Evolutionary conservation across 92 coral and sea anemone species (phyloP), one percentile per base, ranked within the genome.

Genomic region (Phenganax stokvisi): DNA sequence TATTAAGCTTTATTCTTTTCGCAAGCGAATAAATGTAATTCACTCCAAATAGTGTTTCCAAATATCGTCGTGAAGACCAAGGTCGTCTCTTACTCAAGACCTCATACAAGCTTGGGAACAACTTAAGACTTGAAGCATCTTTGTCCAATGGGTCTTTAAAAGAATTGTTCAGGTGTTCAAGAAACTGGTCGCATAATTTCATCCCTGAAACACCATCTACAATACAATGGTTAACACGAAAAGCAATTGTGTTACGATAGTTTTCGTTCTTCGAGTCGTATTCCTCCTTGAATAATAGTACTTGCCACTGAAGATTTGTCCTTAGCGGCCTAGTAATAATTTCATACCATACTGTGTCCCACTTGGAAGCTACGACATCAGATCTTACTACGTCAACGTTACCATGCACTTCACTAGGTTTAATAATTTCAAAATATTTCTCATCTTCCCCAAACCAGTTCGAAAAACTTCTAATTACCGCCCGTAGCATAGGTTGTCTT

Each of bases 401-500:
- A 20, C 29, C 73, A 12, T 6, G 53, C 5, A 68, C 53, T 30
- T 11, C 47, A 30, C 12, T 37, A 7, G 73, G 73, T 6, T 68
- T 53, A 28, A 68, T 29, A 3, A 68, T 68, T 3, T 68, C 73
- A 20, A 68, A 68, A 68, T 68, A 68, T 16, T n/a, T 17, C 47
- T 68, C 73, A n/a, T 37, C 13, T 0, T 10, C 47, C 20, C 53
- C 53, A 68, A 68, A 37, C 73, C 73, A 68, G 29, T 68, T 68
- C 9, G 73, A 68, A 0, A 68, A 51, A 68, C 16, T 68, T 37
- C 47, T 68, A 28, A 13, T 68, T 30, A 68, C 20, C 9, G 73
- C 73, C 15, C 73, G 73, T 16, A 68, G 73, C 54, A 68, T 16
- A 30, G 73, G 73, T 37, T 68, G 73, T 30, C 73, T 53, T 28